Evolutionary conservation across 2,113 vertebrate genomes (phyloP), one percentile per base, ranked within the genome.

Genomic region (Festucalex cinctus): DNA sequence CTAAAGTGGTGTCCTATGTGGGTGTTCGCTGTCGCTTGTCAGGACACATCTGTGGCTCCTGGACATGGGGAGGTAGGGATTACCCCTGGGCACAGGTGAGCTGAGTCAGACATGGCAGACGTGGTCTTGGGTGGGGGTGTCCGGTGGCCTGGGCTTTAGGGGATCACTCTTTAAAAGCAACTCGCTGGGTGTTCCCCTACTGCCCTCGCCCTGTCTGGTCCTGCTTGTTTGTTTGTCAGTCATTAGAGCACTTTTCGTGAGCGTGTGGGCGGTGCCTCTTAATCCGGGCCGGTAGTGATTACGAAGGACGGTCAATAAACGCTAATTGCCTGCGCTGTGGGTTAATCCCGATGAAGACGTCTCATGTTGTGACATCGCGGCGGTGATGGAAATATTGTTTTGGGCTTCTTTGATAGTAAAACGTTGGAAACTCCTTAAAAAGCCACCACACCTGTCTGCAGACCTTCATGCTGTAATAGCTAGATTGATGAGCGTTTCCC

Each of bases 41-140:
- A 32, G 82, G 91, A 83, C 90, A 92, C 80, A 83, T 65, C 16
- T 66, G 71, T 71, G 81, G 83, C 66, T 71, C 91, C 54, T 32
- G 14, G 54, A 8, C 6, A 14, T 6, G 36, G 89, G 87, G 90
- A 88, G 75, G 83, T 14, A 78, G 78, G 93, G 94, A 95, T 98
- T 96, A 97, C 91, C 75, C 71, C 73, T 16, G 65, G 81, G 78
- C 71, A 84, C 81, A 87, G 84, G 85, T 83, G 78, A 84, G 78
- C 69, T 82, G 78, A 85, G 85, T 84, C 86, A 81, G 77, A 88
- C 82, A 81, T 82, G 85, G 80, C 73, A 69, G 85, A 84, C 78
- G 76, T 73, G 77, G 83, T 76, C 26, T n/a, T 16, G 14, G 54
- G 54, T 17, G 54, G 78, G 76, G 82, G 78, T 78, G 86, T 82